Conservation (phyloP, 2,797 vertebrate species). For the Jordanella pulchra region DNA sequence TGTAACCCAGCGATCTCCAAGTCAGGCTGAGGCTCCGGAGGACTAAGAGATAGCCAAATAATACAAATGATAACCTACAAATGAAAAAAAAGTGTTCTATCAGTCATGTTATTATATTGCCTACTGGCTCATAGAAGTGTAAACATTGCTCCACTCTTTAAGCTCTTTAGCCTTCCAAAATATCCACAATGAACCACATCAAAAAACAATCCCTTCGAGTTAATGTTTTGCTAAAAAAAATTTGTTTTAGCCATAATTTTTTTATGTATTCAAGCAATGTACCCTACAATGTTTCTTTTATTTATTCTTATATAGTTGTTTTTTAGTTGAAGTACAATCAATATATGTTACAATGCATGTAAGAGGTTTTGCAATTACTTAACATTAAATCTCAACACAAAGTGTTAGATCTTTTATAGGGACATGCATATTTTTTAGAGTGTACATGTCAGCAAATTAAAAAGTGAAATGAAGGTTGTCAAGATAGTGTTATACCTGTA, state of each 20-base stretch:
- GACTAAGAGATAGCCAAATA: constrained; percentile 67
- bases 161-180: too few relatives aligned
- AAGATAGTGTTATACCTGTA: constrained; percentile 63
- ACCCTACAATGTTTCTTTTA: neutral
- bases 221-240: neutral
- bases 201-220: neutral
- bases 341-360: neutral
- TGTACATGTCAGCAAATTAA: neutral
- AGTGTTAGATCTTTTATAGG: too few relatives aligned
- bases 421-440: neutral
- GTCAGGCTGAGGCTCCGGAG: constrained; percentile 67
- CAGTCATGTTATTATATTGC: neutral
- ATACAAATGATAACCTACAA: constrained; percentile 65
- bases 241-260: neutral
- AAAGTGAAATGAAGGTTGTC: neutral
- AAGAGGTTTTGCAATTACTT: neutral
- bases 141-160: neutral
- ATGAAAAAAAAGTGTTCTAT: constrained; percentile 11
- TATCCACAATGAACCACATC: too few relatives aligned
- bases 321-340: neutral
- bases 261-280: neutral
- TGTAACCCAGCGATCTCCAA: constrained; percentile 65
- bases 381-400: neutral
- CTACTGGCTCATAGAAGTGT: neutral
- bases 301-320: neutral